Evolutionary conservation across 2,888 invertebrate genomes (phyloP), one percentile per base, ranked within the genome.

Genomic region (Petrolisthes manimaculis): DNA sequence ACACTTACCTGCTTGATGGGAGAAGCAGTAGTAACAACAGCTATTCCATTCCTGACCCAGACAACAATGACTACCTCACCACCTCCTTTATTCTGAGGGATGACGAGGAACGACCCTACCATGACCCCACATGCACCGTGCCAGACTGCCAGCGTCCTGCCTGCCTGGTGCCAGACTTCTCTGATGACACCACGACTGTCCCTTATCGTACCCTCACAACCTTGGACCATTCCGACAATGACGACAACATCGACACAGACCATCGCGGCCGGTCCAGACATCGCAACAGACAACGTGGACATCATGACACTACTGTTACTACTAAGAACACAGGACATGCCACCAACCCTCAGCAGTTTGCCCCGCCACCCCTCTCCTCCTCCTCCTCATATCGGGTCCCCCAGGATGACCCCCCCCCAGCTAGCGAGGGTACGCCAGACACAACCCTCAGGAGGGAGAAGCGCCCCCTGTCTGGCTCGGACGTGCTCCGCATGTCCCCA

Each of bases 401-500:
- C 83, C 74, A 74, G 56, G 83, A 83, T 75, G 75, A 61, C 81
- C 77, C 78, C 69, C 86, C 82, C 77, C 71, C 88, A 14, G 55
- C 88, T 67, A 74, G 77, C 37, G 88, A 89, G 82, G 88, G 85
- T 37, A 77, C 74, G 55, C 79, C 85, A 69, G 88, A 89, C 51
- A 78, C 88, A 21, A 83, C 88, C 56, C 84, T 85, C 51, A 89
- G 88, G 71, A 84, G 85, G 83, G 88, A 89, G 85, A 89, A 85
- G 85, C 88, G 88, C 56, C 88, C 88, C 78, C 83, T 89, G 61
- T 89, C 88, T 55, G 88, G 88, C 88, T 89, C 90, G 78, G 91
- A 92, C 90, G 90, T 91, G 90, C 91, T 88, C 91, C 91, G 86
- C 91, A 92, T 91, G 88, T 91, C 89, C 91, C 91, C 84, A 86